Conservation (phyloP, 2,113 vertebrate genomes). For the Lathamus discolor region DNA sequence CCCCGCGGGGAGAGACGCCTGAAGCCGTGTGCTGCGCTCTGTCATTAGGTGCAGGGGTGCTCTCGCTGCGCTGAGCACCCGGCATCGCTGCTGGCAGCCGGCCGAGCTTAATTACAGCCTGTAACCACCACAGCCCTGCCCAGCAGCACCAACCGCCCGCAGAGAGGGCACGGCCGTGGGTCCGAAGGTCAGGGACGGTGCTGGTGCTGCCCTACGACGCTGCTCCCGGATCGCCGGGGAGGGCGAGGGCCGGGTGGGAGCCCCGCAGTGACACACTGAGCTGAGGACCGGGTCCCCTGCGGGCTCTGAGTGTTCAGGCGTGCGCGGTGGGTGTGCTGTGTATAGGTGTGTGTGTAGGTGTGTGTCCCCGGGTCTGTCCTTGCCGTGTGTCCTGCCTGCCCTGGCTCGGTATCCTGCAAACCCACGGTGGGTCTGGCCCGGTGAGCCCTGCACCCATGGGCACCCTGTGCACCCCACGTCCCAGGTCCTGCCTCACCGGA, state of each 20-base stretch:
- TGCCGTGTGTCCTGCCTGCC: neutral
- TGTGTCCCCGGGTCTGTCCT: neutral
- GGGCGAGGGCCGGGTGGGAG: no score
- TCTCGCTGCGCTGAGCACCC: accelerated
- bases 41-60: neutral
- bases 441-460: neutral
- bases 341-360: neutral
- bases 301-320: accelerated
- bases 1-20: accelerated
- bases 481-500: neutral
- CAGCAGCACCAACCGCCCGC: neutral
- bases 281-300: neutral
- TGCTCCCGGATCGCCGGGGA: accelerated
- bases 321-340: accelerated
- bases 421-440: accelerated
- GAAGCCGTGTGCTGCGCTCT: accelerated
- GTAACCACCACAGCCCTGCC: neutral
- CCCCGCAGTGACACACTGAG: accelerated
- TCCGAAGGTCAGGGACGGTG: neutral
- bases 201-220: neutral
- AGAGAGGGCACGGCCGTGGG: neutral
- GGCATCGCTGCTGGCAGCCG: neutral
- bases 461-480: neutral
- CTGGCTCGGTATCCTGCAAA: neutral
- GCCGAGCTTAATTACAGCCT: neutral